These are phyloP conservation scores for Novumbra hubbsi DNA, from an alignment of 2,797 vertebrate species.

Conservation along the genomic window DNA sequence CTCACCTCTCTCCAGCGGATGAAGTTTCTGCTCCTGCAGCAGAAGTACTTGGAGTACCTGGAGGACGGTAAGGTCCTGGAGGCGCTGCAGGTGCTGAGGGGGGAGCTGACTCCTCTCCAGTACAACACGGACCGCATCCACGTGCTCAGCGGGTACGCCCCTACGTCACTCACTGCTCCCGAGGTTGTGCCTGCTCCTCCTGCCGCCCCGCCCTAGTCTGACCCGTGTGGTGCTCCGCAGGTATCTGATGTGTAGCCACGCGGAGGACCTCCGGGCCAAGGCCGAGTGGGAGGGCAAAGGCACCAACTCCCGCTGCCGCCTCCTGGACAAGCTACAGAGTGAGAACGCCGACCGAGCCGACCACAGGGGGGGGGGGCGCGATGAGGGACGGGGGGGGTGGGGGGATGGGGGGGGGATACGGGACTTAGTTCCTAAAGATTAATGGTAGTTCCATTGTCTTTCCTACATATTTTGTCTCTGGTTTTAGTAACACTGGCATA, in stretches of 20 bases:
- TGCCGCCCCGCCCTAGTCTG: too few relatives aligned
- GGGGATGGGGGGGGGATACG: too few relatives aligned
- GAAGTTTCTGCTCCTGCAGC: conserved; percentile 99
- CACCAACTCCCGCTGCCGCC: conserved; percentile 88
- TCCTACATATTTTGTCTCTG: too few relatives aligned
- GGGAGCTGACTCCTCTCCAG: conserved; percentile 96
- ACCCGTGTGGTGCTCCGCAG: conserved; percentile 60
- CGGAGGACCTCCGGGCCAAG: conserved; percentile 94
- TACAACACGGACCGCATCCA: conserved; percentile 99
- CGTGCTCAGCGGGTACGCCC: conserved; percentile 93
- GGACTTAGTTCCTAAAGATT: too few relatives aligned
- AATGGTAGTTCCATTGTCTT: too few relatives aligned
- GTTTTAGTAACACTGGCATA: too few relatives aligned
- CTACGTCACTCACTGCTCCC: not conserved
- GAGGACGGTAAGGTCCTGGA: conserved; percentile 99
- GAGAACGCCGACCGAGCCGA: conserved; percentile 54
- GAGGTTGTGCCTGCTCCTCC: not conserved
- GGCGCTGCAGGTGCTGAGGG: conserved; percentile 95
- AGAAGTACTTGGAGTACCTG: conserved; percentile 99
- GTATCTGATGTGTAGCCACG: conserved; percentile 98
- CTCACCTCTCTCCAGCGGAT: conserved; percentile 78
- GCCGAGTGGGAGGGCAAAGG: conserved; percentile 99
- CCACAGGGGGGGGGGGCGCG: too few relatives aligned
- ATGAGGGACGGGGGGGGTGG: too few relatives aligned
- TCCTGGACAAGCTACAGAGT: conserved; percentile 98